phyloP scores from a whole-genome alignment of 2,113 vertebrate genomes.

The Myrmecobius fasciatus region DNA sequence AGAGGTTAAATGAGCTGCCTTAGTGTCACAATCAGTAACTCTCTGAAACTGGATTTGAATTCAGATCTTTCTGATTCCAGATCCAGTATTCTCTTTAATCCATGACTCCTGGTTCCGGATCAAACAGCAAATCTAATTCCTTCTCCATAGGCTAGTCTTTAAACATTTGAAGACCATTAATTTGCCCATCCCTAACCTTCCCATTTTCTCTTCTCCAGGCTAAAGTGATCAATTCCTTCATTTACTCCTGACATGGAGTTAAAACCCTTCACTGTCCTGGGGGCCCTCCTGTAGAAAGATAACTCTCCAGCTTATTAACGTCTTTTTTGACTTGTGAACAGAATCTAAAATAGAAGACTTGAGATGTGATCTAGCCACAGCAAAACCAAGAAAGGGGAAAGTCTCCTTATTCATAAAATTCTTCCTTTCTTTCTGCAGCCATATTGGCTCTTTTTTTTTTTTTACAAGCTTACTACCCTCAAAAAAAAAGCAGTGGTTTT shows the following conservation, averaged over 20 bases:
- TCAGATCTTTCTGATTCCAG: too few species aligned
- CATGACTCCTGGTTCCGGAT: background rate
- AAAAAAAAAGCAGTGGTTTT: background rate
- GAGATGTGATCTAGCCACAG: background rate
- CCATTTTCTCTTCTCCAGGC: background rate
- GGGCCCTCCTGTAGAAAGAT: background rate
- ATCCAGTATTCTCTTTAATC: background rate
- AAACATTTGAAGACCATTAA: background rate
- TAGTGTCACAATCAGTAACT: too few species aligned
- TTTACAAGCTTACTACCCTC: background rate
- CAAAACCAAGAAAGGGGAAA: background rate
- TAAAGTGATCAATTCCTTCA: background rate
- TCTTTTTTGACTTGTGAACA: background rate
- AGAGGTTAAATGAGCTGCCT: too few species aligned
- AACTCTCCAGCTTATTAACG: background rate
- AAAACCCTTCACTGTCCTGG: background rate
- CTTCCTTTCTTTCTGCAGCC: background rate
- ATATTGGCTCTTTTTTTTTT: background rate
- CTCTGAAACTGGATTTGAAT: too few species aligned
- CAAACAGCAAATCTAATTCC: background rate
- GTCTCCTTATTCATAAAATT: background rate
- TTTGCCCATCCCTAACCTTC: background rate
- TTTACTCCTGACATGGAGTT: background rate
- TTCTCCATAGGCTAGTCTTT: background rate
- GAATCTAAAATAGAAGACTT: background rate